phyloP scores from a whole-genome alignment of 2,113 vertebrate species.

The Hassar affinis region DNA sequence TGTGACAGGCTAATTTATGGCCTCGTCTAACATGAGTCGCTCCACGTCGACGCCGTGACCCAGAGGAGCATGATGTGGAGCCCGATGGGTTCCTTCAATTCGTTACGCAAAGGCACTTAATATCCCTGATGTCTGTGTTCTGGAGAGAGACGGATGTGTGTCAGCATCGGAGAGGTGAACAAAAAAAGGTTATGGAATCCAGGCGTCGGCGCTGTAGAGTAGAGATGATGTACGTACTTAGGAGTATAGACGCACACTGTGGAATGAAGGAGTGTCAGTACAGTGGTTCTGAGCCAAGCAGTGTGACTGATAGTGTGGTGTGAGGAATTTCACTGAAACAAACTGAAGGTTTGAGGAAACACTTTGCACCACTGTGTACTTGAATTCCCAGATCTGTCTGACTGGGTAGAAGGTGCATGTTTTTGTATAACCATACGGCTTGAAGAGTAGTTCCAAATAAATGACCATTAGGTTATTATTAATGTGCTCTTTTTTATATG shows the following conservation, averaged over 20 bases:
- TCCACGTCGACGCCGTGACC: constrained; percentile 13
- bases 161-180: background rate
- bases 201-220: accelerated
- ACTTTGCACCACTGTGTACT: too few species aligned
- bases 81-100: background rate
- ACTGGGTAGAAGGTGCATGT: too few species aligned
- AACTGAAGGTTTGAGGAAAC: too few species aligned
- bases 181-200: background rate
- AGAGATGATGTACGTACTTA: background rate
- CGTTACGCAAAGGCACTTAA: background rate
- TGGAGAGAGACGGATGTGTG: background rate
- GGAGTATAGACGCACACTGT: too few species aligned
- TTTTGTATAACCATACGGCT: too few species aligned
- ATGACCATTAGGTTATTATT: too few species aligned
- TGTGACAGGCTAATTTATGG: constrained; percentile 20
- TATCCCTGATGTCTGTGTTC: background rate
- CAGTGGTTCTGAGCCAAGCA: background rate
- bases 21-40: constrained; percentile 1
- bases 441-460: too few species aligned
- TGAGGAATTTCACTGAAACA: too few species aligned
- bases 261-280: background rate
- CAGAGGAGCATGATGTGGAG: constrained; percentile 15
- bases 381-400: too few species aligned
- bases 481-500: too few species aligned
- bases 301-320: too few species aligned